Conservation (phyloP, 2,888 invertebrate species). For the Panopea generosa region DNA sequence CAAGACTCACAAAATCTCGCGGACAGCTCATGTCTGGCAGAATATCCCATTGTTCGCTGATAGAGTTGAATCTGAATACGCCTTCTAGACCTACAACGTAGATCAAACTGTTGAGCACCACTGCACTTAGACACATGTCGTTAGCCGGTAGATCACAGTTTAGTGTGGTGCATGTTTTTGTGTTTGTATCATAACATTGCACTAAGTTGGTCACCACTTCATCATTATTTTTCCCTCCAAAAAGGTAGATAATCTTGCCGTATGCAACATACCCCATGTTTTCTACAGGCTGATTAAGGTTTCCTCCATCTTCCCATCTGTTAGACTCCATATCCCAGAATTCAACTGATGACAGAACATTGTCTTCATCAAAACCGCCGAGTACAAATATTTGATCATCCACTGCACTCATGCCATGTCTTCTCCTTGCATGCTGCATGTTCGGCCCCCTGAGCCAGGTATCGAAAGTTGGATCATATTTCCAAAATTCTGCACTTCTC, state of each 20-base stretch:
- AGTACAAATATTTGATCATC: slow-evolving; percentile 79
- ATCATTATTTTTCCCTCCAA: slow-evolving; percentile 81
- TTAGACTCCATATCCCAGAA: slow-evolving; percentile 76
- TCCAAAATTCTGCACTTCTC: slow-evolving; percentile 81
- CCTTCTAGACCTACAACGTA: slow-evolving; percentile 81
- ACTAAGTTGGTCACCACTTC: slow-evolving; percentile 81
- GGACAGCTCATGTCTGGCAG: slow-evolving; percentile 78
- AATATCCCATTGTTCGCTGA: slow-evolving; percentile 75
- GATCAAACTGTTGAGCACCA: slow-evolving; percentile 74
- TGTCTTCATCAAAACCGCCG: slow-evolving; percentile 81
- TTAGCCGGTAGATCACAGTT: slow-evolving; percentile 75
- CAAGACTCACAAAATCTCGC: slow-evolving; percentile 79
- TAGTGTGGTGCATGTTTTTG: slow-evolving; percentile 69
- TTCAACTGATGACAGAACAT: slow-evolving; percentile 77
- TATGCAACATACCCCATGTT: slow-evolving; percentile 81
- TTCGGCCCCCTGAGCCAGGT: slow-evolving; percentile 78
- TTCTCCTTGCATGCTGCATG: slow-evolving; percentile 75
- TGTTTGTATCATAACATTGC: slow-evolving; percentile 78
- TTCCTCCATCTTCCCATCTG: slow-evolving; percentile 75
- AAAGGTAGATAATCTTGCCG: slow-evolving; percentile 76
- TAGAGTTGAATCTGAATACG: slow-evolving; percentile 75
- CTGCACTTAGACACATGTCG: slow-evolving; percentile 81
- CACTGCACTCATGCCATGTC: slow-evolving; percentile 80
- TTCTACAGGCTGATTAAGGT: slow-evolving; percentile 77
- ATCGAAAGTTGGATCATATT: slow-evolving; percentile 79